These are phyloP conservation scores for Papilio dardanus DNA, from an alignment of 1,140 invertebrate species.

Conservation along the genomic window DNA sequence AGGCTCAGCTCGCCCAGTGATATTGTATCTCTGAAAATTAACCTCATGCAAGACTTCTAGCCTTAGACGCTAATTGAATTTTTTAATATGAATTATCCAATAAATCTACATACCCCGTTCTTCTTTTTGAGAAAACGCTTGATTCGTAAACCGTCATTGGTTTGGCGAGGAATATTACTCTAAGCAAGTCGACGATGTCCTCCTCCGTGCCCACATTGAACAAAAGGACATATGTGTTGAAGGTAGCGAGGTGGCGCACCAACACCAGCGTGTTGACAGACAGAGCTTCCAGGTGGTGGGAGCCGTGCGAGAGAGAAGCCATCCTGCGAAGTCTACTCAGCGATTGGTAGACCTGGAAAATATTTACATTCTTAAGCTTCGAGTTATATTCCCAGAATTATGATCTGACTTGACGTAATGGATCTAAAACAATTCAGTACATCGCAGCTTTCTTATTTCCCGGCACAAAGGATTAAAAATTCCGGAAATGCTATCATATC, in stretches of 20 bases:
- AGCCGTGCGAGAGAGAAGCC: constrained; percentile 60
- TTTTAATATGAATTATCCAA: not conserved
- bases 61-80: not conserved
- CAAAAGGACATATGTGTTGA: constrained; percentile 50
- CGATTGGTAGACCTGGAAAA: constrained; percentile 62
- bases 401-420: too few species aligned
- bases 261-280: constrained; percentile 50
- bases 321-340: constrained; percentile 53
- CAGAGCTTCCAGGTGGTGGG: constrained; percentile 58
- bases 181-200: constrained; percentile 46
- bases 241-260: constrained; percentile 47
- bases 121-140: constrained; percentile 59
- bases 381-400: too few species aligned
- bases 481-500: too few species aligned
- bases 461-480: too few species aligned
- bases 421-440: too few species aligned
- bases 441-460: too few species aligned
- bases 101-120: constrained; percentile 57
- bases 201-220: constrained; percentile 50
- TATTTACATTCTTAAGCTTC: not conserved
- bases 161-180: constrained; percentile 47
- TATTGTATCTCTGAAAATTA: constrained; percentile 38
- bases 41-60: not conserved
- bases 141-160: constrained; percentile 55
- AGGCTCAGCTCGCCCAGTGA: constrained; percentile 24